Base-by-base conservation (phyloP, 2,888 invertebrate species). In the Oscheius onirici region DNA sequence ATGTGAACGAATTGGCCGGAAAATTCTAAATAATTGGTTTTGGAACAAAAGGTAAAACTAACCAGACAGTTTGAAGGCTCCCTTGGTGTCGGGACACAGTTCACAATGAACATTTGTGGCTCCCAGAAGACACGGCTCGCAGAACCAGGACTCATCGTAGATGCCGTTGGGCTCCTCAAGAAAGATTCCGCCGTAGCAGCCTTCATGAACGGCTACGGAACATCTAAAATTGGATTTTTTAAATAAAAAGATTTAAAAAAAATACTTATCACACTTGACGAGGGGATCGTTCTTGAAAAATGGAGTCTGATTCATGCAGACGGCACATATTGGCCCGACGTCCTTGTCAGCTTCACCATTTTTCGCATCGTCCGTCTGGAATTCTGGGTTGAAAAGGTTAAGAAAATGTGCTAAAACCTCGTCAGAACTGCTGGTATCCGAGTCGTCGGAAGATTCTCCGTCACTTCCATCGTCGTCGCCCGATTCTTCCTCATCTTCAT, bases 81-180 rank as follows among this genome's bases (percentile, higher is more conserved):
- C 80, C 93, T 95, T 81, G 6, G 79, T 92, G 88, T 95, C 95
- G 0, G 97, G 97, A 88, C 99, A 99, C 17, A 99, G 90, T 89
- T 97, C 97, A 88, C 99, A 99, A 44, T 91, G 84, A 0, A 63
- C 17, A 15, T 91, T 82, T 17, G 57, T 43, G 11, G 78, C 40
- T 0, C 80, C 83, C 49, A 72, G 76, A 2, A 80, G 86, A 87
- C 99, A 99, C 5, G 97, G 94, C 88, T 99, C 97, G 90, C 99
- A 99, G 89, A 99, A 99, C 99, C 99, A 99, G 0, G 97, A 97
- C 79, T 97, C 97, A 0, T 57, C 26, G 28, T 66, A 55, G 44
- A 17, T 57, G 15, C 68, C 55, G 44, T 63, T 63, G 15, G 44
- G 24, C 15, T 46, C 63, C n/a, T 63, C 63, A 8, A 63, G 34